Conservation (phyloP, 1,140 invertebrate genomes). For the Aphaenogaster ashmeadi region DNA sequence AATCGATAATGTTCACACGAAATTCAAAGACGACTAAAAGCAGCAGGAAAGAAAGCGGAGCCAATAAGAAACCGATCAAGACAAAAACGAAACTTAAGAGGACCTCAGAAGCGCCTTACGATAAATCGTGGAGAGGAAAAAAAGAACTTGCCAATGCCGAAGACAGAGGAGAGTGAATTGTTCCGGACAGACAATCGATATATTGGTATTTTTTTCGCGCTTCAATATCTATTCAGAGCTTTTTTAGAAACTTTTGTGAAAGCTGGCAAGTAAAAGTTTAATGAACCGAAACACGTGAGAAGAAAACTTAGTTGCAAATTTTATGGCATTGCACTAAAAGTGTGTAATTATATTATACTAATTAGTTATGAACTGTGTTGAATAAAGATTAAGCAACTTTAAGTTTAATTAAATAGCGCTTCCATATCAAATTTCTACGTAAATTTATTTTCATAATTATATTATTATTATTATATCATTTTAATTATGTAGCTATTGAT, state of each 20-base stretch:
- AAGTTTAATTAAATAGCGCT: neutral
- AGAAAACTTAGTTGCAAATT: neutral
- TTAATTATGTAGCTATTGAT: constrained; percentile 4
- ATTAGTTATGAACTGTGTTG: neutral
- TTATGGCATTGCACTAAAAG: neutral
- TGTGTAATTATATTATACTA: neutral
- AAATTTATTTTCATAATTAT: constrained; percentile 18
- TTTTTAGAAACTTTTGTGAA: constrained; percentile 27
- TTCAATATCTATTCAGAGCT: constrained; percentile 49
- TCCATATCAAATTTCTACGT: neutral
- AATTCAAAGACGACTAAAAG: constrained; percentile 33
- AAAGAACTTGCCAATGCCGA: constrained; percentile 18
- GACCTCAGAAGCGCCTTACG: neutral
- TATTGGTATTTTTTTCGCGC: constrained; percentile 50
- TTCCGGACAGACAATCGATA: constrained; percentile 44
- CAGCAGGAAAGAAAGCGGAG: constrained; percentile 1
- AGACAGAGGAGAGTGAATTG: constrained; percentile 21
- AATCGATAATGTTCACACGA: constrained; percentile 32
- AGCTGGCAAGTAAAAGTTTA: neutral
- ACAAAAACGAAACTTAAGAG: constrained; percentile 47
- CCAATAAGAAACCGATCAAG: constrained; percentile 53
- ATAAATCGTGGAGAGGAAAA: constrained; percentile 31
- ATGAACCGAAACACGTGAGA: neutral
- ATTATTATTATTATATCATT: neutral
- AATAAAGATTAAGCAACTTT: neutral